phyloP scores from a whole-genome alignment of 2,113 vertebrate species.

The Stigmatopora argus region DNA sequence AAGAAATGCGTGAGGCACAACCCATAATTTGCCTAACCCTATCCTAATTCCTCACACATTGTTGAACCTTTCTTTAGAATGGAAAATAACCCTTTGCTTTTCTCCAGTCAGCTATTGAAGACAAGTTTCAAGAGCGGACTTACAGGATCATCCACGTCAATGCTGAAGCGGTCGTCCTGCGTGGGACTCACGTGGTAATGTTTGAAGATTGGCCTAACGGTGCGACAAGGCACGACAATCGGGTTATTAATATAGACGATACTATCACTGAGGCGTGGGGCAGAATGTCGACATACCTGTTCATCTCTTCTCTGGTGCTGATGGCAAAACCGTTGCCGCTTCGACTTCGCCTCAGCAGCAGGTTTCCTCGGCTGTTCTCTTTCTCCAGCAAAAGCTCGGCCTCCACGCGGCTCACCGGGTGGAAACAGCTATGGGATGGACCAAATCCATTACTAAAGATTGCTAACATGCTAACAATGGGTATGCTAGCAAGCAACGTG shows the following conservation, averaged over 20 bases:
- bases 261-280: not conserved
- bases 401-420: conserved; percentile 67
- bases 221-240: not conserved
- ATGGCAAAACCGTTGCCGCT: conserved; percentile 60
- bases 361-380: conserved; percentile 66
- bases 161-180: conserved; percentile 53
- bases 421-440: conserved; percentile 66
- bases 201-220: conserved; percentile 46
- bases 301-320: conserved; percentile 67
- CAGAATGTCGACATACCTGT: conserved; percentile 52
- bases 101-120: not conserved
- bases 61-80: not conserved
- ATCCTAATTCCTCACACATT: not conserved
- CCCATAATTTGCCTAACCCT: not conserved
- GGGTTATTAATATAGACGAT: not conserved
- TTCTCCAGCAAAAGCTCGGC: conserved; percentile 72
- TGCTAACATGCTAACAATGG: not conserved
- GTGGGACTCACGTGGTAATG: conserved; percentile 71
- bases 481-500: not conserved
- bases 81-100: not conserved
- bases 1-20: too few relatives aligned
- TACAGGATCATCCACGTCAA: conserved; percentile 75
- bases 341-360: conserved; percentile 73
- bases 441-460: not conserved
- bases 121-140: conserved; percentile 37